These are phyloP conservation scores for Clostera curtula DNA, from an alignment of 2,888 invertebrate species.

Conservation along the genomic window DNA sequence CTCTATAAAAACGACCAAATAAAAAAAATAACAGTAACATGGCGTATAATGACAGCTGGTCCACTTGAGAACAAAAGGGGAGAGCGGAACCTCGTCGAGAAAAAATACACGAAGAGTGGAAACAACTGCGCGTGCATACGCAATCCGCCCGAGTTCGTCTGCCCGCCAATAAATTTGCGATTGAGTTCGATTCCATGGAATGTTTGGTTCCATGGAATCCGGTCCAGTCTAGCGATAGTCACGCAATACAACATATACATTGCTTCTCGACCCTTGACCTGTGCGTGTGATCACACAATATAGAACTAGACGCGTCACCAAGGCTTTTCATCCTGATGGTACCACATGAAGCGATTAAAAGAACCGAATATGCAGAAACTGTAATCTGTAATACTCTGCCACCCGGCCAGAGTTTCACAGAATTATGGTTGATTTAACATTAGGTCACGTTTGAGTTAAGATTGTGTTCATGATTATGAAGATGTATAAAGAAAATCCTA, in stretches of 20 bases:
- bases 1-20: slow-evolving; percentile 73
- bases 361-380: no score
- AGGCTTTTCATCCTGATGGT: no score
- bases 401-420: no score
- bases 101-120: slow-evolving; percentile 71
- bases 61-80: slow-evolving; percentile 76
- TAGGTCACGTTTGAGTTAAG: no score
- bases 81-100: slow-evolving; percentile 69
- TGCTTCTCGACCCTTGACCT: slow-evolving; percentile 16
- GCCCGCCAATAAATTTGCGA: slow-evolving; percentile 71
- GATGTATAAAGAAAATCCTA: no score
- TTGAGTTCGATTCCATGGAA: slow-evolving; percentile 63
- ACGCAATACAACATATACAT: slow-evolving; percentile 24
- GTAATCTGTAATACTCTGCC: no score
- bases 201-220: no score
- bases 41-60: slow-evolving; percentile 77
- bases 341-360: no score
- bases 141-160: slow-evolving; percentile 38
- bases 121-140: slow-evolving; percentile 62
- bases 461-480: no score
- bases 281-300: no score
- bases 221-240: slow-evolving; percentile 31
- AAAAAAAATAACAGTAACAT: slow-evolving; percentile 74
- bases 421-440: no score
- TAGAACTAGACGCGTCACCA: no score